Percentiles rank a stretch among this genome's conserved stretches.
These are phyloP conservation scores for Cremastinae sp. DNA, from an alignment of 2,888 invertebrate genomes.

Conservation along the genomic window DNA sequence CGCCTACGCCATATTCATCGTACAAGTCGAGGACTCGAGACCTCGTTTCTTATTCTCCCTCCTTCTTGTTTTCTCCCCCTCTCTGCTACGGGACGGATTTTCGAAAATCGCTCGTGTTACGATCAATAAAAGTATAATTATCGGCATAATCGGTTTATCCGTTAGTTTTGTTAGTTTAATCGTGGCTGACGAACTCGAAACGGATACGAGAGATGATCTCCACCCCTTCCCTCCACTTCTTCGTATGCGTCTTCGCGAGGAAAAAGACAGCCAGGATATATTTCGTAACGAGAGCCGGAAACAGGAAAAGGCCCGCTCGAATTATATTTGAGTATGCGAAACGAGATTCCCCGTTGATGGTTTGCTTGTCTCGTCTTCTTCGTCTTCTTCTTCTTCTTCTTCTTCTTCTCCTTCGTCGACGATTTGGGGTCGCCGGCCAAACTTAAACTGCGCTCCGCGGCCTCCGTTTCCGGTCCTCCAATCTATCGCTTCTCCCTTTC, in stretches of 20 bases:
- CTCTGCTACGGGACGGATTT: slow-evolving; percentile 1
- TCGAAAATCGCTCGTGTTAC: not conserved
- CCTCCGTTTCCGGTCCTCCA: slow-evolving; percentile 65
- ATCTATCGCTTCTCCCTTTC: slow-evolving; percentile 26
- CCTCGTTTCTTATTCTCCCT: not conserved
- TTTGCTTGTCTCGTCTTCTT: slow-evolving; percentile 58
- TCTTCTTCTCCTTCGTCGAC: slow-evolving; percentile 30
- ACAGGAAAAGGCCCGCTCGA: slow-evolving; percentile 66
- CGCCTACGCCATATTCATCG: slow-evolving; percentile 18
- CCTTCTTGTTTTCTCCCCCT: slow-evolving; percentile 2
- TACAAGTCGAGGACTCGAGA: not conserved
- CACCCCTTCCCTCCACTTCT: slow-evolving; percentile 34
- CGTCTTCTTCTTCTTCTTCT: slow-evolving; percentile 15
- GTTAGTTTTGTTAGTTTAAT: not conserved
- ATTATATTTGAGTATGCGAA: slow-evolving; percentile 51
- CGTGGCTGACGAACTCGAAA: not conserved
- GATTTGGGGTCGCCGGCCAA: slow-evolving; percentile 51
- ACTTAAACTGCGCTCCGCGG: slow-evolving; percentile 65
- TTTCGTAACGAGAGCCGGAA: slow-evolving; percentile 65
- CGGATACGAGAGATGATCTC: slow-evolving; percentile 17
- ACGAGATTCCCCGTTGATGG: slow-evolving; percentile 38
- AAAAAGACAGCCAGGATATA: not conserved
- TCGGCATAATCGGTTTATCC: not conserved
- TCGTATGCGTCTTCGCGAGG: slow-evolving; percentile 61
- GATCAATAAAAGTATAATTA: not conserved